Evolutionary conservation across 2,113 vertebrate genomes (phyloP), one percentile per base, ranked within the genome.

Genomic region (Heterotis niloticus): DNA sequence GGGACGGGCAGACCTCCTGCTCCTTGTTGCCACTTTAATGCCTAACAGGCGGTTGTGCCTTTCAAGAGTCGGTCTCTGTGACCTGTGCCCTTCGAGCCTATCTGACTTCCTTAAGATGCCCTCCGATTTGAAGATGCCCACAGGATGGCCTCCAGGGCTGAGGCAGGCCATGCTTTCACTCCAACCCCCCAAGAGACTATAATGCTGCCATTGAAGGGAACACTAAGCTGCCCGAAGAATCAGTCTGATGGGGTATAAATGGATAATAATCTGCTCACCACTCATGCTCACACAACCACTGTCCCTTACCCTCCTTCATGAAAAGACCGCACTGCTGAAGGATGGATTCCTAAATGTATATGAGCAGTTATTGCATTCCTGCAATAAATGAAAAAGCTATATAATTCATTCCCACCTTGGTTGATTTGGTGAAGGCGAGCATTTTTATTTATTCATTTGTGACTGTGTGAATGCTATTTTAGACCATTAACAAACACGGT

Each of bases 211-310:
- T 83, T 84, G 81, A 80, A 24, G 75, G 73, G 68, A 73, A 64
- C 57, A 76, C 79, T 26, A 52, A 78, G 81, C 80, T 74, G 12
- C 59, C 17, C 62, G 64, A 78, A 77, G 24, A 72, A 34, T 81
- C 57, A 14, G 77, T 65, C 62, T 13, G 74, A 51, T 82, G 71
- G 85, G 80, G 75, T 54, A 65, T 87, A 82, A 85, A 34, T 81
- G 77, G 74, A 85, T 80, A 82, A 82, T 74, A 65, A 82, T 64
- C 71, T 76, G 20, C 74, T 24, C 59, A 70, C 74, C 59, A 56
- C 75, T 23, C 51, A 71, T 26, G n/a, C 66, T 67, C 24, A 44
- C 34, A 44, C 7, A 44, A 7, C 7, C 34, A 44, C 34, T 44
- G n/a, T n/a, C n/a, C n/a, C n/a, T n/a, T n/a, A n/a, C n/a, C n/a